Conservation (phyloP, 1,140 invertebrate species). For the Meloidogyne exigua region DNA sequence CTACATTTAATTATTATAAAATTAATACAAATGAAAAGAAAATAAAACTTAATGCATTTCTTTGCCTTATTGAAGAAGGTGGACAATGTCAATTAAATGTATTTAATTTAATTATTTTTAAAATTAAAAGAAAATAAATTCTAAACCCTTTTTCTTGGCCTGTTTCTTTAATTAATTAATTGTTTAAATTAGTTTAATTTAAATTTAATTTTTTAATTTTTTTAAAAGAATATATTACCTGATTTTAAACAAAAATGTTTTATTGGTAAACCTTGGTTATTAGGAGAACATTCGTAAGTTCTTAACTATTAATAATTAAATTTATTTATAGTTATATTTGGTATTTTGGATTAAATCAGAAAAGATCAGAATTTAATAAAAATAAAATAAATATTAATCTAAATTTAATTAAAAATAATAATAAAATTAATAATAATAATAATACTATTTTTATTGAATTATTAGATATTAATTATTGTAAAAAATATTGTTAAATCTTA, state of each 20-base stretch:
- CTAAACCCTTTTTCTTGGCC: no score
- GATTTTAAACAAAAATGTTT: conserved; percentile 30
- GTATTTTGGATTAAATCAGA: conserved; percentile 31
- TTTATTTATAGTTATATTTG: background rate
- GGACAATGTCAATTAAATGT: conserved; percentile 47
- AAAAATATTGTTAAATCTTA: background rate
- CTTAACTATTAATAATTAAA: background rate
- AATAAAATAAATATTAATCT: background rate
- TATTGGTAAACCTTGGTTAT: conserved; percentile 32
- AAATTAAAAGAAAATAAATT: background rate
- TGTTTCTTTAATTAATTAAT: no score
- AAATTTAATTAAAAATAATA: no score
- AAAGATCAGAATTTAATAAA: background rate
- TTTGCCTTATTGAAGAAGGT: conserved; percentile 47
- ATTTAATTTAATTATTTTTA: background rate
- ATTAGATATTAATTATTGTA: background rate
- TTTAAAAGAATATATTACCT: background rate
- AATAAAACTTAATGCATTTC: conserved; percentile 40
- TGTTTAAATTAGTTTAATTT: no score
- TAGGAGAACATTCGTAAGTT: conserved; percentile 31
- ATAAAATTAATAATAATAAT: no score
- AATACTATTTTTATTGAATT: background rate
- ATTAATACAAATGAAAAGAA: conserved; percentile 29
- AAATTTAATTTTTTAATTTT: background rate
- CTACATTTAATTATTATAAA: conserved; percentile 47